Evolutionary conservation across 2,797 vertebrate genomes (phyloP), one percentile per base, ranked within the genome.

Genomic region (Neomorphus geoffroyi): DNA sequence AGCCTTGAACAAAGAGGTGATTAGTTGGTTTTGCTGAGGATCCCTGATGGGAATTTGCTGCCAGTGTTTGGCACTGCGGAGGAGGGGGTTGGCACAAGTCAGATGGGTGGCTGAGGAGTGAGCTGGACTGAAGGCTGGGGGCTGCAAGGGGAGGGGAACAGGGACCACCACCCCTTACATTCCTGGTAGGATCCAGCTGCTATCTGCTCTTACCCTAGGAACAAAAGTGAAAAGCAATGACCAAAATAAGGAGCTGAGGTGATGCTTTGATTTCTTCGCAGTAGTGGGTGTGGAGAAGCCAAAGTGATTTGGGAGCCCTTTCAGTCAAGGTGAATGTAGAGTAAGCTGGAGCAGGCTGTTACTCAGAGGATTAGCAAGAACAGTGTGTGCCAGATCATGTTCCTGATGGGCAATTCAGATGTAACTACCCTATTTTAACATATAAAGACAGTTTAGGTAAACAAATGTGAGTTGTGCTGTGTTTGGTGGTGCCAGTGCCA

Each of bases 131-230:
- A 39, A 24, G 62, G 26, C 24, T 18, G 30, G 30, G 57, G 39
- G 13, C 35, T 32, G 32, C 1, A n/a, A n/a, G n/a, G n/a, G n/a
- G n/a, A n/a, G 11, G 15, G 53, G 37, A 51, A 22, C 0, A 1
- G 30, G 48, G 14, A 32, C 37, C 21, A 7, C 5, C 23, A 27
- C 10, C 18, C 54, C 1, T 0, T 15, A 26, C 46, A 18, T 15
- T 53, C 26, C 58, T 72, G 64, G 26, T 37, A 46, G 26, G 21
- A 39, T 88, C 37, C 61, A 28, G 26, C 12, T 69, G 16, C 32
- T 41, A 3, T 62, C 74, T 62, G 26, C 48, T 62, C 26, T 57
- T 51, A 13, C 30, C 43, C 35, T 64, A 51, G 51, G 33, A 84
- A 66, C 0, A 1, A 23, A 73, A 65, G 7, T 57, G 57, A 69